phyloP scores from a whole-genome alignment of 30 jellyfish, hydroid and myxozoan genomes.

The Sanderia malayensis region DNA sequence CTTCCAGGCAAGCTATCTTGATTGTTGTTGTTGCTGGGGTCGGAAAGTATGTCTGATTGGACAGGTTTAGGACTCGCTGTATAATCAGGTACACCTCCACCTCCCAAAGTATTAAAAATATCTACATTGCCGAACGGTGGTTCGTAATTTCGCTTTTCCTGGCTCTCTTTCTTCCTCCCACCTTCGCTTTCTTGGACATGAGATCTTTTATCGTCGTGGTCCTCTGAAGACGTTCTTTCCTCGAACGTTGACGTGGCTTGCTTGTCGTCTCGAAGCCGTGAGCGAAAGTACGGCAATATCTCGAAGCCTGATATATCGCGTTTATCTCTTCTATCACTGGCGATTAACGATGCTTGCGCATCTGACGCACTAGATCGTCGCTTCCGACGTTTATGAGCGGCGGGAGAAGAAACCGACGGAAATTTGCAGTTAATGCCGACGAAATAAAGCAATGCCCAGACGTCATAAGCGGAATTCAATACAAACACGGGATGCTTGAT shows the following conservation, averaged over 20 bases:
- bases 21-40: constrained; percentile 19
- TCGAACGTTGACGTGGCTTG: neutral
- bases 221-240: neutral
- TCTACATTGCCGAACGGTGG: constrained; percentile 47
- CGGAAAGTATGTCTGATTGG: too few relatives aligned
- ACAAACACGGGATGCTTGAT: constrained; percentile 91
- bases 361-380: neutral
- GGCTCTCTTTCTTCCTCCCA: constrained; percentile 6
- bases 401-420: constrained; percentile 55
- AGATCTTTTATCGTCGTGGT: constrained; percentile 7
- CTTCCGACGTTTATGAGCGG: constrained; percentile 30
- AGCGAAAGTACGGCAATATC: constrained; percentile 83
- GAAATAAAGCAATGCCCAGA: constrained; percentile 97
- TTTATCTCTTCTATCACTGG: neutral
- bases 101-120: constrained; percentile 11
- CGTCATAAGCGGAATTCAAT: constrained; percentile 94
- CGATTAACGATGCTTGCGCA: neutral
- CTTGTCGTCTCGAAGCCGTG: constrained; percentile 1
- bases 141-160: constrained; percentile 55
- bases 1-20: constrained; percentile 13
- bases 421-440: constrained; percentile 94
- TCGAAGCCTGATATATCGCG: constrained; percentile 98
- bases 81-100: constrained; percentile 1
- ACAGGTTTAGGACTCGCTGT: constrained; percentile 9
- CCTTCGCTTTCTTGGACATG: constrained; percentile 15